Base-by-base conservation (phyloP, 2,797 vertebrate genomes). In the Trematomus bernacchii region DNA sequence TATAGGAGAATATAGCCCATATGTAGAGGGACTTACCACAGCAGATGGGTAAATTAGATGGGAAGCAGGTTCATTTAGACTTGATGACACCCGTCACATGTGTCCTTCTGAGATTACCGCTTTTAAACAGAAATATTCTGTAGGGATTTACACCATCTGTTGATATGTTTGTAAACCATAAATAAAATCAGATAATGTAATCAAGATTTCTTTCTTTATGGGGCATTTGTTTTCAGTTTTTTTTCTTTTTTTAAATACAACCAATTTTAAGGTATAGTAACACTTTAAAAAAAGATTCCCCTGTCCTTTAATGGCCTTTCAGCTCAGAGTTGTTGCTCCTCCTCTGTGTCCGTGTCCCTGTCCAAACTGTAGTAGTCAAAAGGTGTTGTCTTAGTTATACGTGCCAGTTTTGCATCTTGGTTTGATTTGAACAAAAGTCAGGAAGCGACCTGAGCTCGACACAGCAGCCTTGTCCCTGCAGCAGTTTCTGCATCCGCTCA, bases 21-120 rank as follows among this genome's bases (percentile, higher is more conserved):
- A 94, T 94, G 94, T 79, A 85, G 73, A 82, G 64, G 86, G 80
- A 84, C 76, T 71, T 57, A 33, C 76, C 27, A 3, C 53, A 80
- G 87, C 94, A 95, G 94, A 95, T 95, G 95, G 94, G 73, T 77
- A 43, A 77, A 89, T 48, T 65, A 54, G 76, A 73, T 67, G 77
- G 71, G 71, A 84, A 86, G 66, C 57, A 70, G 37, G 80, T 77
- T 89, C 87, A 91, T 90, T 90, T 84, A 53, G 33, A 71, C 69
- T 71, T 48, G 50, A 79, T 76, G 70, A 84, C 44, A 69, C 59
- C 59, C 57, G 70, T 63, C 53, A 76, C 68, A 66, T 37, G 57
- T 76, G 72, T 62, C 79, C 23, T 60, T 71, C 48, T 21, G 70
- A 69, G 73, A 78, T 66, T 30, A 68, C 16, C 42, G 11, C 4